Base-by-base conservation (phyloP, 2,888 invertebrate genomes). In the Ornithoptera priamus region DNA sequence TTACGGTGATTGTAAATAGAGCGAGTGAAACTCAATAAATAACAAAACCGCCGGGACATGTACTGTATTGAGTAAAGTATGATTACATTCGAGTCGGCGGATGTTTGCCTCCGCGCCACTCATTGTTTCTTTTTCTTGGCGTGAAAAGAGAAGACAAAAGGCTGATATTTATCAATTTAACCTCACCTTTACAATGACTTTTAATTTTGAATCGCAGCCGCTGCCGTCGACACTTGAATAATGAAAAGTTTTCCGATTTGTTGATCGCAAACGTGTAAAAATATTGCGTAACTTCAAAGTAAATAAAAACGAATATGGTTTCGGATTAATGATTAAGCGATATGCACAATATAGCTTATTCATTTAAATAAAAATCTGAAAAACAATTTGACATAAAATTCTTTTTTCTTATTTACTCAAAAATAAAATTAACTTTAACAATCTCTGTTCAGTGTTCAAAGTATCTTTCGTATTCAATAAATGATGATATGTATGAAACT, bases 101-200 rank as follows among this genome's bases (percentile, higher is more conserved):
- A 82, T 82, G 81, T 82, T 80, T 79, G 71, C 75, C 72, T 73
- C 68, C 71, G 74, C 70, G 68, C 67, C 65, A 76, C 71, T 75
- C 81, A 81, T 81, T 83, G 82, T 82, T 81, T 79, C 78, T 75
- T 77, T 74, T 30, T 75, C 70, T 69, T 70, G 71, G 67, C 75
- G 76, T 77, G 76, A 78, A 81, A 78, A 78, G 75, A 70, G 71
- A 74, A 74, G 71, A 74, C 74, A 73, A 76, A 75, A 76, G 75
- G 70, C 72, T 74, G 77, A 77, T 79, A 77, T 79, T 78, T 80
- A 80, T 78, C 78, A 77, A 78, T 73, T 75, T 72, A 73, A 72
- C 73, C 72, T 73, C 73, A 76, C 77, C 77, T 77, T 78, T 72
- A 76, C 72, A 75, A 72, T 62, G 65, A 57, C 61, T 68, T 64